Evolutionary conservation across 2,113 vertebrate genomes (phyloP).

Genomic region (Cichladusa arquata): DNA sequence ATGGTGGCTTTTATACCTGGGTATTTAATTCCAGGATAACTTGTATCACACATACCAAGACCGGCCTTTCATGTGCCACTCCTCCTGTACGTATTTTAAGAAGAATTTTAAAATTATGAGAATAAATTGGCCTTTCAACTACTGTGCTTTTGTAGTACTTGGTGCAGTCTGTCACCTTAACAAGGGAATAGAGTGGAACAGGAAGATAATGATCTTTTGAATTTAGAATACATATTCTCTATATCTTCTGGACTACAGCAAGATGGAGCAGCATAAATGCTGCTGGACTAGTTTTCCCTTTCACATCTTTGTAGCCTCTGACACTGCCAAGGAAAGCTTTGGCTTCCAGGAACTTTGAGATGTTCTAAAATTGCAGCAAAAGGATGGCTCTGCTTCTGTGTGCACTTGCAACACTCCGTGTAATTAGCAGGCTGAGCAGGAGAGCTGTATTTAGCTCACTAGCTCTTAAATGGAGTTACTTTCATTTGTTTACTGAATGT

Average conservation of each 20-base stretch:
- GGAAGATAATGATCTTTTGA: not conserved
- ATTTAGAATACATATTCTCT: not conserved
- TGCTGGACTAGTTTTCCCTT: not conserved
- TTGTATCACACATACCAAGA: not conserved
- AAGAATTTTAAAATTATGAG: not conserved
- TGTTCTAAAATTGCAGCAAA: not conserved
- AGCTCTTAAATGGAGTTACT: slow-evolving; percentile 61
- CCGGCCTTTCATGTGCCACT: not conserved
- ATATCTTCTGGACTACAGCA: not conserved
- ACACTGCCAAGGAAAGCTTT: not conserved
- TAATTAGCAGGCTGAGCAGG: slow-evolving; percentile 51
- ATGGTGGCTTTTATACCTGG: not conserved
- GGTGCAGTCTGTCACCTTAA: not conserved
- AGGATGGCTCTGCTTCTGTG: not conserved
- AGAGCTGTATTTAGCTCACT: slow-evolving; percentile 58
- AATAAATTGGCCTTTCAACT: not conserved
- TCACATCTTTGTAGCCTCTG: not conserved
- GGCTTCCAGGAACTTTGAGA: not conserved
- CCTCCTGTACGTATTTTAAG: not conserved
- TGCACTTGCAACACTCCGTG: not conserved
- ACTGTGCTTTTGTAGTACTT: not conserved
- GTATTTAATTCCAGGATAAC: not conserved
- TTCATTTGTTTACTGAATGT: slow-evolving; percentile 64
- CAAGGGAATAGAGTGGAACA: not conserved
- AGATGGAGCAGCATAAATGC: not conserved